phyloP scores from a whole-genome alignment of 2,888 invertebrate genomes.

The Ptychoptera albimana region DNA sequence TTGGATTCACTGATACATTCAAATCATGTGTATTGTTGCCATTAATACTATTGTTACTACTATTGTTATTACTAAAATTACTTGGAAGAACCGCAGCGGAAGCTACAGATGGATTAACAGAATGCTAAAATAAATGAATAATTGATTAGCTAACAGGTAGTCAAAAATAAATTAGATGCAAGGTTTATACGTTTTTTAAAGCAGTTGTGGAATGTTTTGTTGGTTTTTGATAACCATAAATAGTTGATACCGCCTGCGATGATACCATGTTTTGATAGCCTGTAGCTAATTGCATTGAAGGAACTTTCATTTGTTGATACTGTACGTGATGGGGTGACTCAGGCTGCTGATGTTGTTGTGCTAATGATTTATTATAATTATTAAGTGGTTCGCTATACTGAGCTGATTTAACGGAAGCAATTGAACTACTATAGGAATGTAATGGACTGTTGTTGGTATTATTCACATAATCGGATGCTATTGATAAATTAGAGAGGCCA shows the following conservation, averaged over 20 bases:
- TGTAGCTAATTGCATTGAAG: too few species aligned
- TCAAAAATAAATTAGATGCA: too few species aligned
- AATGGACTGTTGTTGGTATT: background rate
- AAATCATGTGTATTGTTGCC: constrained; percentile 10
- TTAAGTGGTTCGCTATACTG: constrained; percentile 26
- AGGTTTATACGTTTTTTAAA: background rate
- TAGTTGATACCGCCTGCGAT: background rate
- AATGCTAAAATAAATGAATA: too few species aligned
- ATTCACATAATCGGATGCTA: background rate
- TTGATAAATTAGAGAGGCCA: background rate
- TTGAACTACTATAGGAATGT: background rate
- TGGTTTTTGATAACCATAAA: constrained; percentile 3
- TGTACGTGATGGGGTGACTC: too few species aligned
- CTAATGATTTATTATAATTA: constrained; percentile 4
- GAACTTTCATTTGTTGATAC: too few species aligned
- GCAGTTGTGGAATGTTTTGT: constrained; percentile 2
- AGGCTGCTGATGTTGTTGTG: too few species aligned
- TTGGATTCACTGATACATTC: constrained; percentile 28
- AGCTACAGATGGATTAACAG: too few species aligned
- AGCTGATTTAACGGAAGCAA: constrained; percentile 21
- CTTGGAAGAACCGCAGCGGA: too few species aligned
- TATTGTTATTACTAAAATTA: too few species aligned
- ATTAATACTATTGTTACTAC: too few species aligned
- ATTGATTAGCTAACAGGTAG: too few species aligned
- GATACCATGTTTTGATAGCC: too few species aligned